Conservation (phyloP, 2,113 vertebrate genomes). For the Ictalurus furcatus region DNA sequence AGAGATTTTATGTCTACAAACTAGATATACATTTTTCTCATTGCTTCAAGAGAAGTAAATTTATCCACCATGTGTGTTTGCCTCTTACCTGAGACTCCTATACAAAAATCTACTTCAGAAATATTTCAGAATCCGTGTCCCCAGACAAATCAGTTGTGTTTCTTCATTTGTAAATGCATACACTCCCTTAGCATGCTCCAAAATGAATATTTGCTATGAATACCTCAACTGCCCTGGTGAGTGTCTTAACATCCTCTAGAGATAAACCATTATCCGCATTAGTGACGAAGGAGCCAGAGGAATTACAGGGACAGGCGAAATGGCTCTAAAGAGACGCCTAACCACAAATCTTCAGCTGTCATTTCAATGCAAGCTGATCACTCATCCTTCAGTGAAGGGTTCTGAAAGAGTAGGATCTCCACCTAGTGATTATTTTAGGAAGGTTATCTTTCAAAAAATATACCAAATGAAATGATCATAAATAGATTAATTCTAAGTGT, state of each 20-base stretch:
- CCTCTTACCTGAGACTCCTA: slow-evolving; percentile 61
- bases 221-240: slow-evolving; percentile 44
- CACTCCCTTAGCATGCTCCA: not conserved
- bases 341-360: not conserved
- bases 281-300: slow-evolving; percentile 59
- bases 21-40: not conserved
- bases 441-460: not conserved
- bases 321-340: slow-evolving; percentile 39
- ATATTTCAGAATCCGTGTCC: slow-evolving; percentile 44
- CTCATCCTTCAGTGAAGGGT: not conserved
- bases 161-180: slow-evolving; percentile 13
- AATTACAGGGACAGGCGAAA: slow-evolving; percentile 62
- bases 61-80: not conserved
- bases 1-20: not conserved
- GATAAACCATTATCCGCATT: slow-evolving; percentile 73
- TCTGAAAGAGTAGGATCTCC: not conserved
- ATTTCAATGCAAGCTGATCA: not conserved
- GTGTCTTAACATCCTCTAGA: slow-evolving; percentile 52
- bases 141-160: not conserved
- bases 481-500: not conserved
- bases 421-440: not conserved
- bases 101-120: not conserved
- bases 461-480: not conserved
- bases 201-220: slow-evolving; percentile 37
- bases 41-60: not conserved